Evolutionary conservation across 1,140 invertebrate genomes (phyloP).

Genomic region (Anadara kagoshimensis): DNA sequence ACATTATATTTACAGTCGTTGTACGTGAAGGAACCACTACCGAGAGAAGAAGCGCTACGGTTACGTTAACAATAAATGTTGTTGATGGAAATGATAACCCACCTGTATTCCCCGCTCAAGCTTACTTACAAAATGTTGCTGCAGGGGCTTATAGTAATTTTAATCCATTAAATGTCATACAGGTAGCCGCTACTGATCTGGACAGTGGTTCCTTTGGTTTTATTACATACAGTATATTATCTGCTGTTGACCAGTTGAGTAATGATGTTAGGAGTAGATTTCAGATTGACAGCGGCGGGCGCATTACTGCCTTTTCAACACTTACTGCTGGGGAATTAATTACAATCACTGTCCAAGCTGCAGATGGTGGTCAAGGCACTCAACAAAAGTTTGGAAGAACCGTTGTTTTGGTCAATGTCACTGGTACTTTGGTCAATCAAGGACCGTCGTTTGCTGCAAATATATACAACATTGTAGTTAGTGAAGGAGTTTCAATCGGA

Average conservation of each 20-base stretch:
- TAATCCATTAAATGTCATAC: conserved; percentile 14
- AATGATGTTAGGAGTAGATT: conserved; percentile 27
- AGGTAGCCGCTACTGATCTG: conserved; percentile 54
- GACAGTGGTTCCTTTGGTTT: conserved; percentile 47
- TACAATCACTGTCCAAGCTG: conserved; percentile 35
- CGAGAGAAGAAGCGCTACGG: conserved; percentile 28
- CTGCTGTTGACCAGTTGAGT: conserved; percentile 34
- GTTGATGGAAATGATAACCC: conserved; percentile 40
- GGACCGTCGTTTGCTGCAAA: conserved; percentile 39
- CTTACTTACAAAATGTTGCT: conserved; percentile 12
- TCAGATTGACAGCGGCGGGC: conserved; percentile 26
- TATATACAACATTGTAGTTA: conserved; percentile 49
- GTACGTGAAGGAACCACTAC: conserved; percentile 9
- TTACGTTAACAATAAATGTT: conserved; percentile 47
- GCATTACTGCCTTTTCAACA: conserved; percentile 25
- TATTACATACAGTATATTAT: conserved; percentile 35
- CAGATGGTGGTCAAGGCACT: conserved; percentile 25
- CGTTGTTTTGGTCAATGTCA: conserved; percentile 49
- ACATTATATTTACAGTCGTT: conserved; percentile 21
- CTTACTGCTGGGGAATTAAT: conserved; percentile 42
- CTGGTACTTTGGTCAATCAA: conserved; percentile 31
- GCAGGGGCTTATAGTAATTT: conserved; percentile 14
- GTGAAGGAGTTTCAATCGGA: conserved; percentile 4
- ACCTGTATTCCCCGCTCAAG: conserved; percentile 46
- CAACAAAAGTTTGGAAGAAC: conserved; percentile 32